phyloP scores from a whole-genome alignment of 2,113 vertebrate species.

The Chiloscyllium plagiosum region DNA sequence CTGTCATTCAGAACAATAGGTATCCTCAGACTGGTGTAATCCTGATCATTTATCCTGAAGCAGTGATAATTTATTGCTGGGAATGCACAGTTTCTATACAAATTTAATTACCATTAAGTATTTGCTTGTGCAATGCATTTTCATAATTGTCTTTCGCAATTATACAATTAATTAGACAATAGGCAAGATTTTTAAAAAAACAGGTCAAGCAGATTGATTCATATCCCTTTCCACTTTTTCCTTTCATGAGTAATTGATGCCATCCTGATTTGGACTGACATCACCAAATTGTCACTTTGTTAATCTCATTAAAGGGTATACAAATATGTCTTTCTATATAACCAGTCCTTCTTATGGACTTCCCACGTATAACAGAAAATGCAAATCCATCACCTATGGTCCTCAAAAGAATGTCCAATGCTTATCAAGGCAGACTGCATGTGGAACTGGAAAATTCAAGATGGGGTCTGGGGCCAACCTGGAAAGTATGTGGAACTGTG shows the following conservation, averaged over 20 bases:
- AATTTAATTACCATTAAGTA: neutral
- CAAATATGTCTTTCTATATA: no score
- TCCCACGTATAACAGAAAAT: no score
- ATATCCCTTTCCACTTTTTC: neutral
- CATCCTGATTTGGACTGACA: neutral
- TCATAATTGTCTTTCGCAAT: neutral
- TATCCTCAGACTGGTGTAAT: neutral
- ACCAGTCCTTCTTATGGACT: no score
- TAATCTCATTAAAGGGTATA: neutral
- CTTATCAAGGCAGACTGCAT: no score
- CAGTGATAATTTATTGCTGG: neutral
- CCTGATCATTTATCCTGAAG: neutral
- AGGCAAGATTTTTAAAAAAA: neutral
- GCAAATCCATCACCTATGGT: no score
- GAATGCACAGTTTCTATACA: neutral
- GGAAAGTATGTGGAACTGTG: no score
- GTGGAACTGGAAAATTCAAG: no score
- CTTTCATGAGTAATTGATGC: neutral
- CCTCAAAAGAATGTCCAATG: no score
- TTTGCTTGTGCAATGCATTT: neutral
- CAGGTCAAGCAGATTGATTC: neutral
- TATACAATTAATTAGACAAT: neutral
- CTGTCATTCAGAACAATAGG: neutral
- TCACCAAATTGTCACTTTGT: neutral
- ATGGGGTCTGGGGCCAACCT: no score